Base-by-base conservation (phyloP, 2,888 invertebrate species). In the Epistrophe grossulariae region DNA sequence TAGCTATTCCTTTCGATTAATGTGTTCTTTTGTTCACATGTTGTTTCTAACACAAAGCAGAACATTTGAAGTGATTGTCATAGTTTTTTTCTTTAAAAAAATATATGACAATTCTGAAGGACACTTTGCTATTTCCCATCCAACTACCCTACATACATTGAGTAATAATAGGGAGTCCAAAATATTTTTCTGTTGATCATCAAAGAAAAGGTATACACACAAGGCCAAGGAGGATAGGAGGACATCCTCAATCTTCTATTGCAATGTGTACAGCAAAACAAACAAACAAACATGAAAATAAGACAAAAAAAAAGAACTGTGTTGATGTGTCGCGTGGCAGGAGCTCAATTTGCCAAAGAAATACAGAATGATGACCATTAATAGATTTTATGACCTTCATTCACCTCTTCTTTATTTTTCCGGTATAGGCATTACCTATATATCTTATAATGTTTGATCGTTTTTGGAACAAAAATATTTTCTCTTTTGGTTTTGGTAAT, bases 281-380 rank as follows among this genome's bases (percentile, higher is more conserved):
- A 74, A 52, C 62, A 74, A 74, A 74, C 62, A 76, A 64, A 35
- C 19, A 19, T 43, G 43, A 43, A 17, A 8, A 24, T 24, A 24
- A 24, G 35, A 35, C 11, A 38, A 17, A 38, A 13, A 50, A 19
- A 55, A 15, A 55, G 28, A 28, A 38, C 71, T 71, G 50, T 71
- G 50, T 62, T 73, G 76, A 77, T 82, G 76, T 82, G 81, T 82
- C 81, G 77, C 77, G 81, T 82, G 81, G 81, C 81, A 82, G 76
- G 81, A 82, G 81, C 81, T 71, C 81, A 55, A 55, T 72, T 55
- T 38, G 38, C 43, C 40, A 52, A 62, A 55, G 71, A 43, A 55
- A 71, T 59, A 60, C 60, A 59, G 38, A 50, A 19, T 64, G 66
- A 66, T 73, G 64, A 38, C 70, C 85, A 68, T 68, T 68, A 68